phyloP scores from a whole-genome alignment of 2,797 vertebrate genomes.

The Euthynnus affinis region DNA sequence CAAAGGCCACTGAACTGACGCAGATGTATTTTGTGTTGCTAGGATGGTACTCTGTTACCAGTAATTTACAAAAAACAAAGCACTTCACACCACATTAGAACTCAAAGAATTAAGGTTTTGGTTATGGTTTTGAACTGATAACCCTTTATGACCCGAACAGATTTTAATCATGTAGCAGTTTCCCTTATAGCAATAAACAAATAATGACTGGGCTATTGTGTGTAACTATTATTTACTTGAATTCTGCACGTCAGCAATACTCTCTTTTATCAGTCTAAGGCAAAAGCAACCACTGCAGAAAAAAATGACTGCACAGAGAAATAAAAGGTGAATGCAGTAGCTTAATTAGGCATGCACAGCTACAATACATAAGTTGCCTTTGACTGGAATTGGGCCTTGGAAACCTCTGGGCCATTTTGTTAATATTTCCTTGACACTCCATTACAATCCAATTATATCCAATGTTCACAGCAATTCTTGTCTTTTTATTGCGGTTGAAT shows the following conservation, averaged over 20 bases:
- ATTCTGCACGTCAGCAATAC: slow-evolving; percentile 29
- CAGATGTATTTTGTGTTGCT: slow-evolving; percentile 1
- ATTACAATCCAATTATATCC: slow-evolving; percentile 78
- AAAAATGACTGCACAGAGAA: slow-evolving; percentile 18
- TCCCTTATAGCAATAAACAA: slow-evolving; percentile 12
- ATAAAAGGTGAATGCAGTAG: slow-evolving; percentile 62
- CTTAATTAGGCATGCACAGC: slow-evolving; percentile 45
- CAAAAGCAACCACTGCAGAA: slow-evolving; percentile 4
- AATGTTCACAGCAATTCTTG: slow-evolving; percentile 59
- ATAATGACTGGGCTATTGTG: slow-evolving; percentile 24
- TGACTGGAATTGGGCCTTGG: slow-evolving; percentile 43
- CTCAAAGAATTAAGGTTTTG: not conserved
- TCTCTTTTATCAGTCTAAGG: slow-evolving; percentile 42
- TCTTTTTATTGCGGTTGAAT: slow-evolving; percentile 60
- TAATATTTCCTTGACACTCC: slow-evolving; percentile 71
- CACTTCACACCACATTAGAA: not conserved
- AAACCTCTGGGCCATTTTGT: slow-evolving; percentile 61
- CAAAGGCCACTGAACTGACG: not conserved
- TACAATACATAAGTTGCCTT: slow-evolving; percentile 51
- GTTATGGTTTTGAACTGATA: slow-evolving; percentile 8
- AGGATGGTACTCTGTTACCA: not conserved
- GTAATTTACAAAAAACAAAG: slow-evolving; percentile 4
- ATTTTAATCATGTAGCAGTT: slow-evolving; percentile 29
- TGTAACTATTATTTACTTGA: slow-evolving; percentile 34
- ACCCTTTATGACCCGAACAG: slow-evolving; percentile 14